Evolutionary conservation across 2,113 vertebrate species (phyloP).

Genomic region (Meriones unguiculatus): DNA sequence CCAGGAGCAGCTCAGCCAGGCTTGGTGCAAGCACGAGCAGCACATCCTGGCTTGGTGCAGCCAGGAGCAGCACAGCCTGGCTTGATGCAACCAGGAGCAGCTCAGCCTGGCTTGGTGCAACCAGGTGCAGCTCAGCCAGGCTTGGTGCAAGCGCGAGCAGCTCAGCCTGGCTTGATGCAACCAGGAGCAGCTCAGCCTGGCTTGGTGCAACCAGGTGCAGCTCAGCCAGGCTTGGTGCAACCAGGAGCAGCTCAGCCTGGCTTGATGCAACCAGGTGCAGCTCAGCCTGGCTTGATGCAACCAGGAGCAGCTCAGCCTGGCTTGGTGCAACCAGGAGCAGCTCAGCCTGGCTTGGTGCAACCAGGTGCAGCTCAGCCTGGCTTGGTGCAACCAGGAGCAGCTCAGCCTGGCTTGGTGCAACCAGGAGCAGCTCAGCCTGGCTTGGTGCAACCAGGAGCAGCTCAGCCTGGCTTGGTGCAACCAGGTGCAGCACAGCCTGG

Average conservation of each 20-base stretch:
- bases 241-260: neutral
- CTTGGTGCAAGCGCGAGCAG: neutral
- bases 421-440: neutral
- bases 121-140: no score
- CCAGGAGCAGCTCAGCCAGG: neutral
- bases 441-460: fast-evolving
- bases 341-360: neutral
- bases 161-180: neutral
- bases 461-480: no score
- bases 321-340: neutral
- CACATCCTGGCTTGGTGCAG: neutral
- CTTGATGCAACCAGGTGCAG: neutral
- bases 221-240: neutral
- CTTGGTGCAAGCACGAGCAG: no score
- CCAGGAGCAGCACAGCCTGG: neutral
- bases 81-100: no score
- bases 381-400: no score
- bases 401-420: no score
- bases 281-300: neutral
- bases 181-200: no score
- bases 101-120: neutral
- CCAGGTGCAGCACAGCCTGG: neutral
- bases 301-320: neutral
- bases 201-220: no score
- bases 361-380: neutral